Conservation (phyloP, 1,140 invertebrate species). For the Elymnias hypermnestra region DNA sequence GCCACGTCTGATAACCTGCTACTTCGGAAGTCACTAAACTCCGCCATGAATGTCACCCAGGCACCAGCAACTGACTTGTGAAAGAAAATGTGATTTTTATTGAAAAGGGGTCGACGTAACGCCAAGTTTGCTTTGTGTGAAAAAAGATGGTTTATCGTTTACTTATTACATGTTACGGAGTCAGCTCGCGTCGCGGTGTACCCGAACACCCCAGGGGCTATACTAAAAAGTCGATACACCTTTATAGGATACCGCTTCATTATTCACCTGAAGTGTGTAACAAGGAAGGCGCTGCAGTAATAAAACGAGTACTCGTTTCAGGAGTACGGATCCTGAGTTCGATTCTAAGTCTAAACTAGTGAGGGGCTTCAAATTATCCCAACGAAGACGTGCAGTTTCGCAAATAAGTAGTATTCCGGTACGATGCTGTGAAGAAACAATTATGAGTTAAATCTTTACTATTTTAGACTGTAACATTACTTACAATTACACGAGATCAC, state of each 20-base stretch:
- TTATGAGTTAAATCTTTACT: too few species aligned
- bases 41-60: conserved; percentile 62
- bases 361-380: too few species aligned
- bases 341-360: too few species aligned
- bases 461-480: too few species aligned
- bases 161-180: conserved; percentile 42
- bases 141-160: conserved; percentile 54
- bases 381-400: too few species aligned
- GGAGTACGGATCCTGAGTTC: too few species aligned
- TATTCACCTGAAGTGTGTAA: not conserved
- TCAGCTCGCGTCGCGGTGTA: conserved; percentile 28
- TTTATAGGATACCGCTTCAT: not conserved
- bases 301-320: too few species aligned
- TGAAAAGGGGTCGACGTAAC: conserved; percentile 55
- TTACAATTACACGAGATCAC: too few species aligned
- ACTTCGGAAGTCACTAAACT: conserved; percentile 73
- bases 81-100: conserved; percentile 70
- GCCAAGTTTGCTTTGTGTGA: conserved; percentile 43
- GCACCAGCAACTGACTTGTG: conserved; percentile 52
- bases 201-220: conserved; percentile 14
- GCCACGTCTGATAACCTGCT: conserved; percentile 68
- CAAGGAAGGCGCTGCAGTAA: not conserved
- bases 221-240: conserved; percentile 9
- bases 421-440: too few species aligned
- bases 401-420: too few species aligned